Conservation (phyloP, 2,888 invertebrate genomes). For the Phymatocera aterrima region DNA sequence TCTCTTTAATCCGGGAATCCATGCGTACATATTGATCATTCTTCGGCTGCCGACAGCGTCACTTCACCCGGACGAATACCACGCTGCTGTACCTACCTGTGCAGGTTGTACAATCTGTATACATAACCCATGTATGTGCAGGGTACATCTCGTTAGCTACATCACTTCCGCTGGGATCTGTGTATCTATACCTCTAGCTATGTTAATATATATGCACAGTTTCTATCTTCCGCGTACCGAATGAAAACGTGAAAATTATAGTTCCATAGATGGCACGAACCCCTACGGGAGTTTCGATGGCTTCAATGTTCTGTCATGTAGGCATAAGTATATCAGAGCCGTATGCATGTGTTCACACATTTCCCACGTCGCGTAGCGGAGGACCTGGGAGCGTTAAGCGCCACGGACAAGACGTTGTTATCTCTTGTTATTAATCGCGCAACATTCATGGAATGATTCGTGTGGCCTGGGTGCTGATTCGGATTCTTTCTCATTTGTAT, state of each 20-base stretch:
- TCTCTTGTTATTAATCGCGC: slow-evolving; percentile 34
- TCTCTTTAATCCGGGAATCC: background rate
- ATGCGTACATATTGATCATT: slow-evolving; percentile 15
- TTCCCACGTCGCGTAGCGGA: background rate
- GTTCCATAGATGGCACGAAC: too few relatives aligned
- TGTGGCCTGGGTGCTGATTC: background rate
- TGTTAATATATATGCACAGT: too few relatives aligned
- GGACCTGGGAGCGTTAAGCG: background rate
- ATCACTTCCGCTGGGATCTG: slow-evolving; percentile 1
- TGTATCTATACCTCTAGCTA: too few relatives aligned
- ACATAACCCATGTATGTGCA: background rate
- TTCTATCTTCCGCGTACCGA: too few relatives aligned
- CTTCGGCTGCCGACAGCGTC: background rate
- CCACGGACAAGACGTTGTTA: slow-evolving; percentile 1
- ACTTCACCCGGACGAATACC: background rate
- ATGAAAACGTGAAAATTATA: too few relatives aligned
- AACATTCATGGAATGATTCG: slow-evolving; percentile 33
- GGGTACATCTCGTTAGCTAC: slow-evolving; percentile 1
- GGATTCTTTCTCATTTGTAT: background rate
- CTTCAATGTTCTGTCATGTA: too few relatives aligned
- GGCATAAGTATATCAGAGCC: background rate
- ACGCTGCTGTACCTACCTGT: background rate
- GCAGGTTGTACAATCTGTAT: too few relatives aligned
- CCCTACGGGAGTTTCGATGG: too few relatives aligned
- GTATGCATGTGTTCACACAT: too few relatives aligned